These are phyloP conservation scores for Proterorhinus semilunaris DNA, from an alignment of 2,113 vertebrate species.

Conservation along the genomic window DNA sequence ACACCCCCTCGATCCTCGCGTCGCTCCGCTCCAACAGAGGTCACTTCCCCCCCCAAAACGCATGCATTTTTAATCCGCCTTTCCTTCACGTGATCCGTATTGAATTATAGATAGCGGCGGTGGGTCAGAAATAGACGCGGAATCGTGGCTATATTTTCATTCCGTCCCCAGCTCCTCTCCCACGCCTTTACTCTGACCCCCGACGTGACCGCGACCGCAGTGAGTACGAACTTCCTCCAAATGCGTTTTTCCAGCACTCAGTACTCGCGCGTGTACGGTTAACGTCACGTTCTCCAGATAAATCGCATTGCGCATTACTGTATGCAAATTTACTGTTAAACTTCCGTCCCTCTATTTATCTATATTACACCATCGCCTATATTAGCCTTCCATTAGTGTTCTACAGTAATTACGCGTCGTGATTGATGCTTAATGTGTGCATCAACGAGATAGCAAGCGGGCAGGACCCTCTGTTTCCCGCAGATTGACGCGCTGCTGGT, in stretches of 20 bases:
- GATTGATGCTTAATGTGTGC: constrained; percentile 8
- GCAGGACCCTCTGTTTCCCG: not conserved
- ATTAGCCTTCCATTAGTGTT: constrained; percentile 13
- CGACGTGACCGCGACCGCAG: constrained; percentile 48
- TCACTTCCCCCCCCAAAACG: constrained; percentile 69
- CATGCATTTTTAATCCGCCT: constrained; percentile 90
- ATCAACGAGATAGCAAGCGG: not conserved
- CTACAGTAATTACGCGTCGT: constrained; percentile 11
- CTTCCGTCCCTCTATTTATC: constrained; percentile 7
- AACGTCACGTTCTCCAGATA: not conserved
- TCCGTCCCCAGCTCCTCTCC: constrained; percentile 80
- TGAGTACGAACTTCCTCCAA: constrained; percentile 57
- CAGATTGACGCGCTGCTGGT: constrained; percentile 1
- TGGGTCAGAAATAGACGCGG: constrained; percentile 88
- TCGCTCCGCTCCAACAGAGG: constrained; percentile 71
- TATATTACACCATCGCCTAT: constrained; percentile 12
- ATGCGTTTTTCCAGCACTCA: not conserved
- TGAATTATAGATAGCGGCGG: constrained; percentile 91
- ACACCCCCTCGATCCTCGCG: constrained; percentile 62
- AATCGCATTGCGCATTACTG: not conserved
- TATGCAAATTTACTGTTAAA: constrained; percentile 11
- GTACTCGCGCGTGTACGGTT: not conserved
- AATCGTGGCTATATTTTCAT: constrained; percentile 84
- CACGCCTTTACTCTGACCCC: constrained; percentile 38
- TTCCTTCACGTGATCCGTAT: constrained; percentile 84